These are phyloP conservation scores for Apotomis betuletana DNA, from an alignment of 2,888 invertebrate species.

Conservation along the genomic window DNA sequence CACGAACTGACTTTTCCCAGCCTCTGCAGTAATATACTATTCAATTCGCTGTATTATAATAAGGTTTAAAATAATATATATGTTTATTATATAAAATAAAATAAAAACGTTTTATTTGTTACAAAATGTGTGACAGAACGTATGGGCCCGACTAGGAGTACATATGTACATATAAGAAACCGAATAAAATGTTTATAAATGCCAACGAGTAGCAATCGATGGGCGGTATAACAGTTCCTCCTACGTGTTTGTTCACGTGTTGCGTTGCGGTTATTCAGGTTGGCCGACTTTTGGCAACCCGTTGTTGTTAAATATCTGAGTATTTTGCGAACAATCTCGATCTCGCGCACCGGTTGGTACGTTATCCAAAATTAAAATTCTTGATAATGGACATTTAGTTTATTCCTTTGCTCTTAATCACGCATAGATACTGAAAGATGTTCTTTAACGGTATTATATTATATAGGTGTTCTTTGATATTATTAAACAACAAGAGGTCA, in stretches of 20 bases:
- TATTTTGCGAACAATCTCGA: slow-evolving; percentile 20
- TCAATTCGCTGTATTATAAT: too few relatives aligned
- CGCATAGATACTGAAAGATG: not conserved
- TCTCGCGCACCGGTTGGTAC: slow-evolving; percentile 19
- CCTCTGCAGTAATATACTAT: too few relatives aligned
- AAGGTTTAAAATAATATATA: too few relatives aligned
- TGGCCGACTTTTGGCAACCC: slow-evolving; percentile 27
- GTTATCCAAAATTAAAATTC: not conserved
- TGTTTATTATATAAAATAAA: too few relatives aligned
- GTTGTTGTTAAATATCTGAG: slow-evolving; percentile 36
- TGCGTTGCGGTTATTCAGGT: slow-evolving; percentile 31
- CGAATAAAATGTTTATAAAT: not conserved
- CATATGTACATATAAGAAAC: too few relatives aligned
- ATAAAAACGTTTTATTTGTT: too few relatives aligned
- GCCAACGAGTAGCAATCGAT: slow-evolving; percentile 9
- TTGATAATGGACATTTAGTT: not conserved
- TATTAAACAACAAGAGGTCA: too few relatives aligned
- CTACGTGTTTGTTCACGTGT: slow-evolving; percentile 31
- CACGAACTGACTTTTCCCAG: too few relatives aligned
- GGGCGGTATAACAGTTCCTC: slow-evolving; percentile 29
- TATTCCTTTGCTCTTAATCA: not conserved
- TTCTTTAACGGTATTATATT: too few relatives aligned
- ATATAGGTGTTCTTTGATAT: too few relatives aligned
- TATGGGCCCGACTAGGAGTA: too few relatives aligned
- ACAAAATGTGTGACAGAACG: too few relatives aligned